A percentile compares a stretch with the other conserved stretches of the same genome.
phyloP scores from a whole-genome alignment of 2,888 invertebrate species.

The Alitta virens region DNA sequence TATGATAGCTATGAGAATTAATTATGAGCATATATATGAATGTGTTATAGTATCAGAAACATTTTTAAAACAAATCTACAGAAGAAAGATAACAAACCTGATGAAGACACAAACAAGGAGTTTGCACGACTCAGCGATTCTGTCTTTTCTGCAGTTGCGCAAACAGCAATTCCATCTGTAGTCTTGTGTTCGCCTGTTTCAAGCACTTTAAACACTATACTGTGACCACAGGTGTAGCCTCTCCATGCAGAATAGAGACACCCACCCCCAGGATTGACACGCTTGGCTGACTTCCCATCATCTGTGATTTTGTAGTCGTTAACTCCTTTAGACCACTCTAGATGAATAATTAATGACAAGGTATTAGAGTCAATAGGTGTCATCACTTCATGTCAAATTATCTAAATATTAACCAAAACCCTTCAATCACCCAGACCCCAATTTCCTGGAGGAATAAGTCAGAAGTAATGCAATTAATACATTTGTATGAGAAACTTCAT shows the following conservation, averaged over 20 bases:
- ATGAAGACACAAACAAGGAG: slow-evolving; percentile 14
- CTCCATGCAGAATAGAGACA: slow-evolving; percentile 56
- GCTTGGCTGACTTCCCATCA: slow-evolving; percentile 60
- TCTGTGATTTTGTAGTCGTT: slow-evolving; percentile 59
- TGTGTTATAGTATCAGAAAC: too few species aligned
- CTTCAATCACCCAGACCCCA: too few species aligned
- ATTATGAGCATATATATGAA: too few species aligned
- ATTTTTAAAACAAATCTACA: too few species aligned
- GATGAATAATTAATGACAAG: too few species aligned
- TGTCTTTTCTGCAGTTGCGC: background rate
- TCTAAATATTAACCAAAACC: too few species aligned
- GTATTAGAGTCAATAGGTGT: too few species aligned
- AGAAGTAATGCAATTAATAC: too few species aligned
- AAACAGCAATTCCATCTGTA: slow-evolving; percentile 46
- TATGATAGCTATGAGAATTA: too few species aligned
- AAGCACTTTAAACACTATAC: slow-evolving; percentile 62
- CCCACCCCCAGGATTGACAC: slow-evolving; percentile 32
- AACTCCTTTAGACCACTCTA: slow-evolving; percentile 58
- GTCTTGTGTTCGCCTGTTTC: slow-evolving; percentile 42
- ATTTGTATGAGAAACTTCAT: too few species aligned
- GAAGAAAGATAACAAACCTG: slow-evolving; percentile 12
- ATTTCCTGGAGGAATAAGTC: too few species aligned
- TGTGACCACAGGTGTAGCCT: slow-evolving; percentile 60
- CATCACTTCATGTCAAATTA: too few species aligned
- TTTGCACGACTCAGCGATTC: background rate